Evolutionary conservation across 2,797 vertebrate species (phyloP).

Genomic region (Sebastes ruberrimus): DNA sequence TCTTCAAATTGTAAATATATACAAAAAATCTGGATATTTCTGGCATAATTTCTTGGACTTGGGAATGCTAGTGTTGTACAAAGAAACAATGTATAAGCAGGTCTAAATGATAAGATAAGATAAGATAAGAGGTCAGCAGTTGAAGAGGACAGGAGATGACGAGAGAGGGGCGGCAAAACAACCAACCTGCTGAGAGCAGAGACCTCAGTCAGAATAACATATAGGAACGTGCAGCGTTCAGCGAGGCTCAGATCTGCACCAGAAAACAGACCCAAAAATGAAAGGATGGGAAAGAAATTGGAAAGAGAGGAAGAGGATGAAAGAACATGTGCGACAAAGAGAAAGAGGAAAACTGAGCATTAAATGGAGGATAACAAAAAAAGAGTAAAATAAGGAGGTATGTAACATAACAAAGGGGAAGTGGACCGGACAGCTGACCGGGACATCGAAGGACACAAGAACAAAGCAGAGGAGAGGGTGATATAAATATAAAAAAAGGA

Average conservation of each 20-base stretch:
- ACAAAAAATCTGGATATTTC: neutral
- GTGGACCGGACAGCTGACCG: neutral
- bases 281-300: neutral
- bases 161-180: neutral
- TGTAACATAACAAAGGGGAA: neutral
- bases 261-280: slow-evolving; percentile 4
- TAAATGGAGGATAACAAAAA: neutral
- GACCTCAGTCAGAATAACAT: slow-evolving; percentile 24
- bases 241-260: slow-evolving; percentile 39
- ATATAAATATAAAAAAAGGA: slow-evolving; percentile 31
- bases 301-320: neutral
- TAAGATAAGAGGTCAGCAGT: neutral
- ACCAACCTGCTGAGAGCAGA: slow-evolving; percentile 38
- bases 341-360: neutral
- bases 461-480: slow-evolving; percentile 23
- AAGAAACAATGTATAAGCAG: neutral
- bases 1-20: neutral
- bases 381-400: neutral
- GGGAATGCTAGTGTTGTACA: neutral
- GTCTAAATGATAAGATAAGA: neutral
- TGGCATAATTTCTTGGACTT: neutral
- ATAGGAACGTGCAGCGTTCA: slow-evolving; percentile 17
- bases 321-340: neutral
- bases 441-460: slow-evolving; percentile 17
- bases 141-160: neutral